Base-by-base conservation (phyloP, 2,888 invertebrate genomes). In the Nemurella pictetii region DNA sequence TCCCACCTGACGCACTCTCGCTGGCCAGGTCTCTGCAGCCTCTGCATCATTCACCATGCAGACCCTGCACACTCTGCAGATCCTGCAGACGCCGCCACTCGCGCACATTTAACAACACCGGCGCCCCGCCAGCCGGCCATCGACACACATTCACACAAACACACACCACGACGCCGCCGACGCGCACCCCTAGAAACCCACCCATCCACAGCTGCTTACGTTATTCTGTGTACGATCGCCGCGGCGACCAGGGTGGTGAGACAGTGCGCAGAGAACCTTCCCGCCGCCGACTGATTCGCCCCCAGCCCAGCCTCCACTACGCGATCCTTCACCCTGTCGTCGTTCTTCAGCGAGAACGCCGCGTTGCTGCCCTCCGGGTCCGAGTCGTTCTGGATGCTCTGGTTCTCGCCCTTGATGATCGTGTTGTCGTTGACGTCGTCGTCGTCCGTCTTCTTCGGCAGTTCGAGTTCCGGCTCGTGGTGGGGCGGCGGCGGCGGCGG, bases 331-430 rank as follows among this genome's bases (percentile, higher is more conserved):
- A 72, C 72, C 27, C 82, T 82, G 3, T 82, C 82, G 29, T 84
- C 84, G 15, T 92, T 89, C 86, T 89, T 88, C 85, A 89, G 90
- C 83, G 91, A 90, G 55, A 88, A 87, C 15, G 89, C 89, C 20
- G 89, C 89, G 7, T 88, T 89, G 55, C 55, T 55, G 9, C 89
- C 87, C 1, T 89, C 89, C 2, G 82, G 82, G 28, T 72, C 72
- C 15, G 55, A 26, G 72, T 91, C 91, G 7, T 89, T 88, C 87
- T 90, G 89, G 88, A 90, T 90, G 80, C 90, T 90, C 72, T 89
- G 87, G 85, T 91, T 91, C 85, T 92, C 91, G 73, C 91, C 91
- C 85, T 89, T 88, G 84, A 83, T 88, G 84, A 82, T 88, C 83
- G 75, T 84, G 75, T 85, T 85, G 84, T 84, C 84, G 74, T 88